Evolutionary conservation across 2,888 invertebrate genomes (phyloP), one percentile per base, ranked within the genome.

Genomic region (Plagodis dolabraria): DNA sequence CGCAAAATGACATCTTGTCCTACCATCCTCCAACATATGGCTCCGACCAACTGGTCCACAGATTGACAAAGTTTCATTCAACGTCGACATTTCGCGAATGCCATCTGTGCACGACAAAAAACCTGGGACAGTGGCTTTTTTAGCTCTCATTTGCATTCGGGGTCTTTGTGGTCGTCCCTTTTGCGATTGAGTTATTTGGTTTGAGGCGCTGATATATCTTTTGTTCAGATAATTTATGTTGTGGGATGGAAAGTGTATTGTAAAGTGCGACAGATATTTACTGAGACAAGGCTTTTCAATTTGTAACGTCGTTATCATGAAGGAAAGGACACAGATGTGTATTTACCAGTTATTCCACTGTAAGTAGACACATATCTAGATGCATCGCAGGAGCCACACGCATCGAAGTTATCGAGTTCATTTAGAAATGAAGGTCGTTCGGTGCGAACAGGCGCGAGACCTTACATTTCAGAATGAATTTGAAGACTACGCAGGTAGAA

Each of bases 71-170:
- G 47, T 58, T 53, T 45, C 49, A 45, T 53, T 54, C 50, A 53
- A 47, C 33, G 50, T 46, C 46, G 51, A 47, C 54, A 51, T 51
- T 47, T 60, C 60, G 54, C 74, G 68, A 63, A 49, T 47, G 38
- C 72, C 77, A 76, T 74, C 74, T 77, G 76, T 65, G 45, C 22
- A 22, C 40, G 48, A 35, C 45, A 51, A 54, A 53, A 58, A 53
- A 46, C 22, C 45, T 46, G 46, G 22, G 50, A 54, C 47, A 51
- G 53, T 5, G 47, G 47, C 47, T 54, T 55, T 51, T 59, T 60
- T 58, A 51, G 9, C 43, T 44, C 56, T 67, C 65, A 77, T 77
- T 77, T 77, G 74, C 74, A 77, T 76, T 67, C 10, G 68, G 67
- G 66, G 59, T 60, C 42, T 69, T 57, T 51, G 64, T 68, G 65